These are phyloP conservation scores for Cerastoderma edule DNA, from an alignment of 2,888 invertebrate species.

Conservation along the genomic window DNA sequence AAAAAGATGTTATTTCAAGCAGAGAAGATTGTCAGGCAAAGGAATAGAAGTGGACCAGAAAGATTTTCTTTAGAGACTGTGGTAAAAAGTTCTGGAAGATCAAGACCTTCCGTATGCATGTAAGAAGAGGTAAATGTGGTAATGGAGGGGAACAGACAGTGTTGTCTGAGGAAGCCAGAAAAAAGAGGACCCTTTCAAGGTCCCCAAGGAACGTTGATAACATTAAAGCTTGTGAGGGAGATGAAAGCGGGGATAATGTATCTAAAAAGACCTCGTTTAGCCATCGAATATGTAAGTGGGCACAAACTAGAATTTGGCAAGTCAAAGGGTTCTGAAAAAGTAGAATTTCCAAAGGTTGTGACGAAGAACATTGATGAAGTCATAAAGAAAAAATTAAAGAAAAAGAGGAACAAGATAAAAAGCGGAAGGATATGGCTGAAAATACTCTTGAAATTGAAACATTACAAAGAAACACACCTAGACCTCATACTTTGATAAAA, in stretches of 20 bases:
- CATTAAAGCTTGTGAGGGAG: background rate
- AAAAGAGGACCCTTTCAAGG: constrained; percentile 25
- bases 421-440: background rate
- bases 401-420: background rate
- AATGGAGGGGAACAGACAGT: background rate
- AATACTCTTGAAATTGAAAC: background rate
- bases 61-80: constrained; percentile 48
- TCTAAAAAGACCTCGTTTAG: background rate
- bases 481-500: background rate
- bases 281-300: background rate
- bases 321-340: background rate
- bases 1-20: background rate
- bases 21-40: too few relatives aligned
- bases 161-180: background rate
- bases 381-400: background rate
- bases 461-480: background rate
- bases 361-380: background rate
- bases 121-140: background rate
- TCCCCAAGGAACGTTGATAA: background rate
- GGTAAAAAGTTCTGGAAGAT: constrained; percentile 61
- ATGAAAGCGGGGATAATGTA: background rate
- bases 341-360: background rate
- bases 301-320: background rate
- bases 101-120: background rate
- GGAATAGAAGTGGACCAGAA: constrained; percentile 2